Conservation (phyloP, 1,140 invertebrate genomes). For the Caenorhabditis tropicalis region DNA sequence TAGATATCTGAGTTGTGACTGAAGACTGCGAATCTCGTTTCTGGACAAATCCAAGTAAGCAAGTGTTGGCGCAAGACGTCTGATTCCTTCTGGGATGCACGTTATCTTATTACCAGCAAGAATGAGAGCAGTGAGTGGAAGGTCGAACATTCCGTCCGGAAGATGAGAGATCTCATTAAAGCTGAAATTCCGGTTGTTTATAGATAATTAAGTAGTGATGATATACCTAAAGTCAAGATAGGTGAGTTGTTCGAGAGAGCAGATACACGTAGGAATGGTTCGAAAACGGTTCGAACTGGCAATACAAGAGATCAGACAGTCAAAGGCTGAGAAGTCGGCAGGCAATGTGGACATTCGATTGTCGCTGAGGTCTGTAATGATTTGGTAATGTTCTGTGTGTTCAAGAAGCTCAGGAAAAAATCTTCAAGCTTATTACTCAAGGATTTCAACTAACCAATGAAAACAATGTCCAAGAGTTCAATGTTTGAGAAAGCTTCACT, state of each 20-base stretch:
- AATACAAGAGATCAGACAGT: constrained; percentile 39
- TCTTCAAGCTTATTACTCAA: too few relatives aligned
- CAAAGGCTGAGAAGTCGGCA: constrained; percentile 11
- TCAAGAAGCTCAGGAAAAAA: too few relatives aligned
- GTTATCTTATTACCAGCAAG: constrained; percentile 18
- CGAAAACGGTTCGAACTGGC: constrained; percentile 41
- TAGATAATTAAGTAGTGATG: too few relatives aligned
- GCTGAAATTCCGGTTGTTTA: neutral
- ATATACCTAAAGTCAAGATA: constrained; percentile 37
- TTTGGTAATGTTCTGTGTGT: too few relatives aligned
- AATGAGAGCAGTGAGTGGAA: constrained; percentile 28
- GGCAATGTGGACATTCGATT: constrained; percentile 20
- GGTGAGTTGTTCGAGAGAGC: constrained; percentile 31
- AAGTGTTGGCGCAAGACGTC: constrained; percentile 7
- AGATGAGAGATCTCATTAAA: constrained; percentile 39
- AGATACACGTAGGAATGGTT: constrained; percentile 41
- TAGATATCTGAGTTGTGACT: neutral
- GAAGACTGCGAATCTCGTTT: neutral
- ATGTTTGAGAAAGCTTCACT: constrained; percentile 15
- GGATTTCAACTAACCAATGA: neutral
- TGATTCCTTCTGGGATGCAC: constrained; percentile 27
- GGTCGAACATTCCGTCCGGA: constrained; percentile 20
- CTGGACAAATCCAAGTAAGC: neutral
- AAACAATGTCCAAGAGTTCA: constrained; percentile 25
- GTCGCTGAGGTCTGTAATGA: constrained; percentile 15